These are phyloP conservation scores for Myotis vivesi DNA, from an alignment of 2,797 vertebrate genomes.

Conservation along the genomic window DNA sequence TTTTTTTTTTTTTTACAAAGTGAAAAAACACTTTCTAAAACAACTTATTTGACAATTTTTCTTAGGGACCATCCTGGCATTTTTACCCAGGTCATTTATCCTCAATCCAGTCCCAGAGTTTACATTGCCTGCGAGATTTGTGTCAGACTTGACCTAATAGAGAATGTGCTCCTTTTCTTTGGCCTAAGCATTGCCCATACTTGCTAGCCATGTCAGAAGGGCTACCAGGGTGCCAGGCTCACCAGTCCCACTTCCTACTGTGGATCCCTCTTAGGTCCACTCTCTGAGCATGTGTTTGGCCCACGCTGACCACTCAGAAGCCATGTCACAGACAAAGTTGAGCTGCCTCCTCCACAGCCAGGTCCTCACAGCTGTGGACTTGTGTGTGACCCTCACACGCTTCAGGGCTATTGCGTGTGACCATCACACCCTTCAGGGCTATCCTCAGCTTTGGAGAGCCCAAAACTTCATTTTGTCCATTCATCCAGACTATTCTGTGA, in stretches of 20 bases:
- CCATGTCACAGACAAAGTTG: neutral
- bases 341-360: neutral
- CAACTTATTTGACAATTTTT: neutral
- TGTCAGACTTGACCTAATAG: neutral
- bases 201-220: neutral
- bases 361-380: neutral
- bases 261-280: neutral
- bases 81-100: neutral
- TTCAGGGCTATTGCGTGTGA: neutral
- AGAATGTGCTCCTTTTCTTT: neutral
- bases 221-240: fast-evolving
- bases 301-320: neutral
- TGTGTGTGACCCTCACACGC: neutral
- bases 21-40: neutral
- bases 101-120: neutral
- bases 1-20: neutral
- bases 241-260: neutral
- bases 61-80: neutral
- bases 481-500: neutral
- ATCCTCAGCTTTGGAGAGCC: neutral
- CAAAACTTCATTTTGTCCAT: neutral
- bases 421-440: too few species aligned
- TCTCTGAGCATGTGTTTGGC: neutral
- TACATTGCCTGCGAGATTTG: neutral
- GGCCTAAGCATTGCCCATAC: neutral